Base-by-base conservation (phyloP, 2,888 invertebrate species). In the Tetranychus piercei region DNA sequence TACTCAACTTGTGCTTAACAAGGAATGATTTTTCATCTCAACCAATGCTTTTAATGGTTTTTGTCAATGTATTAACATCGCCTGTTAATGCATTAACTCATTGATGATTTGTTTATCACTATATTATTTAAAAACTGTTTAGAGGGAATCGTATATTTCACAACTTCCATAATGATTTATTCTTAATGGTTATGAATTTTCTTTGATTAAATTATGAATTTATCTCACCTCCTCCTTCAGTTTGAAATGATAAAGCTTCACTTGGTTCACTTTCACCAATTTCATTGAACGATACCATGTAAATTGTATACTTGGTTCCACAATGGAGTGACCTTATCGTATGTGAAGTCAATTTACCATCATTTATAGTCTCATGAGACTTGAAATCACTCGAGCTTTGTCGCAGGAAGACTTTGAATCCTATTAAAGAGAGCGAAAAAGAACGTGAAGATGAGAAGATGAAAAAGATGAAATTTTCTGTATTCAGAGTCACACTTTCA, bases 251-350 rank as follows among this genome's bases (percentile, higher is more conserved):
- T 23, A 73, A 23, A 8, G 66, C 67, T 44, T 43, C 75, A 66
- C 72, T 73, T 64, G 72, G 75, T 66, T 43, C 72, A 22, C 45
- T 45, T 20, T 72, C 20, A 43, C 75, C 75, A 72, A 73, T 43
- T 18, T 44, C 72, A 44, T 75, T 75, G 44, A 75, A 44, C 8
- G 75, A 20, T 18, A 75, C 34, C 44, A 72, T 15, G 43, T 71
- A 71, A 15, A 75, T 73, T 72, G 22, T 20, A 72, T 75, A 75
- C 43, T 72, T 70, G n/a, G 72, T 34, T 18, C 70, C 71, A 43
- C 71, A 71, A 55, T 43, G 22, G 8, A 75, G 44, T 22, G 55
- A 64, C 20, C n/a, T 55, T 15, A 73, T 64, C 4, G 55, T 73
- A 23, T 73, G 65, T 15, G 55, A n/a, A 64, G 55, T 73, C 15